Conservation (phyloP, 2,888 invertebrate genomes). For the Aporophyla nigra region DNA sequence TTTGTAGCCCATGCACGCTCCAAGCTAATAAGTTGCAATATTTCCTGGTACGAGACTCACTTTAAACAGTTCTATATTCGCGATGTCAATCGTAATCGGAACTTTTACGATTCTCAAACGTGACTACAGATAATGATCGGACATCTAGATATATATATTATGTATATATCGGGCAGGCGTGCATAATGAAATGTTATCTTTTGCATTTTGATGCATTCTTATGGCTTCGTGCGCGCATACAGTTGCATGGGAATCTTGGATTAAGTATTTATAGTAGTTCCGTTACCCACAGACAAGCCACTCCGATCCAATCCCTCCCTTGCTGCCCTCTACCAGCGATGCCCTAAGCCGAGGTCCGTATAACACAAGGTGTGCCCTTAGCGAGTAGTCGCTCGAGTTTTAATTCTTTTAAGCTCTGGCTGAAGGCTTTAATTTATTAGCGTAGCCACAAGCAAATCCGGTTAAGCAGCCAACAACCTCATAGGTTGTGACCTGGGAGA, state of each 20-base stretch:
- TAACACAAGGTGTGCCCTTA: too few relatives aligned
- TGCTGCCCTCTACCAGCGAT: too few relatives aligned
- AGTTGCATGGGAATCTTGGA: constrained; percentile 26
- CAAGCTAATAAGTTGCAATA: constrained; percentile 20
- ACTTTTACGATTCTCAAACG: constrained; percentile 34
- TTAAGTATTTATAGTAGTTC: constrained; percentile 4
- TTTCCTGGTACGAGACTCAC: constrained; percentile 14
- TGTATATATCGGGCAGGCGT: constrained; percentile 6
- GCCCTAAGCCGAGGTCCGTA: too few relatives aligned
- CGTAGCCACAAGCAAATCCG: too few relatives aligned
- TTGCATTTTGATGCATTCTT: constrained; percentile 34
- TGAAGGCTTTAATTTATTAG: too few relatives aligned
- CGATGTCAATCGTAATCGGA: constrained; percentile 12
- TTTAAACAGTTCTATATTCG: constrained; percentile 35
- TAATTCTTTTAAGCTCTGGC: too few relatives aligned
- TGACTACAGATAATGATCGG: constrained; percentile 26
- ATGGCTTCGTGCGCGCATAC: not conserved
- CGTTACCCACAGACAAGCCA: not conserved
- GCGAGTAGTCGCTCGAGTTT: too few relatives aligned
- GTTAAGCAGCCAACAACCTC: too few relatives aligned
- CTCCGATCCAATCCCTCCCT: too few relatives aligned
- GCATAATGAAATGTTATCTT: constrained; percentile 27
- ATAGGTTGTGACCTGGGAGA: too few relatives aligned
- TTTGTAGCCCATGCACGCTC: not conserved
- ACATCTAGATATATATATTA: not conserved